Conservation (phyloP, 2,888 invertebrate species). For the Epinotia bilunana region DNA sequence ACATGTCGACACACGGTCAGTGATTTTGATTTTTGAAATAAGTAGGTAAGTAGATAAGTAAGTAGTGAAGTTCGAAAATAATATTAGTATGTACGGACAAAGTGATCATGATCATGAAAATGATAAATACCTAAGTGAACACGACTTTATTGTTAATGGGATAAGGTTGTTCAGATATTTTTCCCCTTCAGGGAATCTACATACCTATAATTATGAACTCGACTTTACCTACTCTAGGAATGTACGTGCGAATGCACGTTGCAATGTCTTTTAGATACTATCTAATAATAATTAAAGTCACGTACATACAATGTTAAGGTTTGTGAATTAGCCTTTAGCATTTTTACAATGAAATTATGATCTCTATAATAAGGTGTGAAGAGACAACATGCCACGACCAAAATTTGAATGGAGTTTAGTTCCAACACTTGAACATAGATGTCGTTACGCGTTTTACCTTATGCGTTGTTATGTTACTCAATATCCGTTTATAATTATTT, state of each 20-base stretch:
- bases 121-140: no score
- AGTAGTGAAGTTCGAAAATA: no score
- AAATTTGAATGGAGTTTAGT: constrained; percentile 5
- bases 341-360: not conserved
- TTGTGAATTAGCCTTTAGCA: not conserved
- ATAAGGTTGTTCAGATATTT: no score
- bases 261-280: no score
- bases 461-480: not conserved
- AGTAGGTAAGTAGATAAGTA: not conserved
- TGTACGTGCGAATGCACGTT: not conserved
- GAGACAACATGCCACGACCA: not conserved
- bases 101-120: no score
- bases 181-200: no score
- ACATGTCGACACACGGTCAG: not conserved
- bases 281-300: not conserved
- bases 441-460: constrained; percentile 5
- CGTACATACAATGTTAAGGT: not conserved
- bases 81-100: no score
- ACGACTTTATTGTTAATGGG: no score
- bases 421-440: constrained; percentile 21
- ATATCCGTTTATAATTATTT: constrained; percentile 10
- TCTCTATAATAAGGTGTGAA: not conserved
- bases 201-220: no score
- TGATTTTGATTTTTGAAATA: constrained; percentile 16
- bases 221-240: not conserved